A percentile compares a stretch with the other conserved stretches of the same genome.
Evolutionary conservation across 2,113 vertebrate species (phyloP).

Genomic region (Gavialis gangeticus): DNA sequence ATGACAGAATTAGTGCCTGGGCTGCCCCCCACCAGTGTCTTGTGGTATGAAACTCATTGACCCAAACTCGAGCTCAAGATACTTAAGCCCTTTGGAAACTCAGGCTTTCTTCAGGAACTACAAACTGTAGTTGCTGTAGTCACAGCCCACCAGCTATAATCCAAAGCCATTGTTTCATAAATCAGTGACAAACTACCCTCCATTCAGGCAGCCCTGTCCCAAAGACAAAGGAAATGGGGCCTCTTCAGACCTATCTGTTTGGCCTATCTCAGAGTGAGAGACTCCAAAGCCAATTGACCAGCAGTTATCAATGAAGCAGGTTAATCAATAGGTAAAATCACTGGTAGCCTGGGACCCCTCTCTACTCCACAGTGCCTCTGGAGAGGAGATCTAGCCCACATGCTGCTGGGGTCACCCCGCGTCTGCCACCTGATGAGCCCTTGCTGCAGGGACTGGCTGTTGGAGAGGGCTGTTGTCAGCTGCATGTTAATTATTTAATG

Average conservation of each 20-base stretch:
- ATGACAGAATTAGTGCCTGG: background rate
- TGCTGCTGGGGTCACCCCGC: background rate
- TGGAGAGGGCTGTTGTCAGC: background rate
- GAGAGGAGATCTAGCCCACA: background rate
- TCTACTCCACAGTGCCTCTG: too few species aligned
- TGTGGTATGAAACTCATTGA: background rate
- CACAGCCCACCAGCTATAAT: background rate
- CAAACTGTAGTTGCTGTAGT: background rate
- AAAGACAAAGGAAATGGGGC: background rate
- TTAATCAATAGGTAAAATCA: conserved; percentile 36
- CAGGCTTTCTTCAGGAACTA: accelerated
- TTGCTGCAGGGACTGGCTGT: background rate
- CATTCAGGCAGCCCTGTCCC: background rate
- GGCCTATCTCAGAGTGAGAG: conserved; percentile 36
- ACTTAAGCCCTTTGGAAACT: background rate
- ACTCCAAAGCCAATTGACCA: background rate
- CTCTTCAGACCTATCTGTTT: background rate
- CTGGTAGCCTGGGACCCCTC: background rate
- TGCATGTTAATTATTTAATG: background rate
- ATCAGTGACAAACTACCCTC: background rate
- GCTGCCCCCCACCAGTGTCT: background rate
- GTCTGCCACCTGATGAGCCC: accelerated
- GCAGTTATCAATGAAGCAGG: background rate
- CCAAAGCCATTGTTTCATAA: background rate
- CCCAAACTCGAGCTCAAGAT: background rate